These are phyloP conservation scores for Leptoteleia sp. DNA, from an alignment of 1,140 invertebrate genomes.

Conservation along the genomic window DNA sequence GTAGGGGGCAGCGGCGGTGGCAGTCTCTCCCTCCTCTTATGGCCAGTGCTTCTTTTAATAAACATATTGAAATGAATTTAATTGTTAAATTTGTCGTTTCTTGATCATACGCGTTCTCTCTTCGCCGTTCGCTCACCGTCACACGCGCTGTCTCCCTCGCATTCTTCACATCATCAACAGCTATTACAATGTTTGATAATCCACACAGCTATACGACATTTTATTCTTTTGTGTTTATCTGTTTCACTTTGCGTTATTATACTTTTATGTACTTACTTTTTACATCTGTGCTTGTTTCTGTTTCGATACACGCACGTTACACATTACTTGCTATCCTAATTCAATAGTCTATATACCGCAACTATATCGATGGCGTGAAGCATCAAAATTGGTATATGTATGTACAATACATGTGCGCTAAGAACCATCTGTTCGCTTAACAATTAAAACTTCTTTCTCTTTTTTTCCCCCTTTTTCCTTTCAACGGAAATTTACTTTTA, in stretches of 20 bases:
- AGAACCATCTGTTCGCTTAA: constrained; percentile 5
- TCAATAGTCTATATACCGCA: constrained; percentile 69
- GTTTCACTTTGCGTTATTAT: constrained; percentile 12
- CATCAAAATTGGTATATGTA: constrained; percentile 67
- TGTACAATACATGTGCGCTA: constrained; percentile 72
- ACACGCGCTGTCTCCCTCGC: constrained; percentile 45
- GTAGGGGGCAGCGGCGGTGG: constrained; percentile 63
- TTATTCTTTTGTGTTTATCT: constrained; percentile 26
- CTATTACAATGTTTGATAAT: constrained; percentile 37
- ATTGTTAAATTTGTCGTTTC: constrained; percentile 7
- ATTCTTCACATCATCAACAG: constrained; percentile 38
- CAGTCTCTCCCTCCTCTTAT: constrained; percentile 63
- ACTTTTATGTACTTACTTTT: constrained; percentile 35
- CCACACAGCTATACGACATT: constrained; percentile 68
- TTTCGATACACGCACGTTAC: constrained; percentile 65
- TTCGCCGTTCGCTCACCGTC: constrained; percentile 56
- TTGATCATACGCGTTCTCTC: constrained; percentile 39
- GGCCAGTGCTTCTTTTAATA: constrained; percentile 41
- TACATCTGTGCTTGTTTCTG: constrained; percentile 35
- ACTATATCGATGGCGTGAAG: constrained; percentile 68
- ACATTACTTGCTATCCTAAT: constrained; percentile 66
- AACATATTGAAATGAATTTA: constrained; percentile 26
- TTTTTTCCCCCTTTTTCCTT: not conserved
- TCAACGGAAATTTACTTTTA: constrained; percentile 39
- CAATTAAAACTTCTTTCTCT: not conserved